These are phyloP conservation scores for Poecilus cupreus DNA, from an alignment of 2,888 invertebrate species.

Conservation along the genomic window DNA sequence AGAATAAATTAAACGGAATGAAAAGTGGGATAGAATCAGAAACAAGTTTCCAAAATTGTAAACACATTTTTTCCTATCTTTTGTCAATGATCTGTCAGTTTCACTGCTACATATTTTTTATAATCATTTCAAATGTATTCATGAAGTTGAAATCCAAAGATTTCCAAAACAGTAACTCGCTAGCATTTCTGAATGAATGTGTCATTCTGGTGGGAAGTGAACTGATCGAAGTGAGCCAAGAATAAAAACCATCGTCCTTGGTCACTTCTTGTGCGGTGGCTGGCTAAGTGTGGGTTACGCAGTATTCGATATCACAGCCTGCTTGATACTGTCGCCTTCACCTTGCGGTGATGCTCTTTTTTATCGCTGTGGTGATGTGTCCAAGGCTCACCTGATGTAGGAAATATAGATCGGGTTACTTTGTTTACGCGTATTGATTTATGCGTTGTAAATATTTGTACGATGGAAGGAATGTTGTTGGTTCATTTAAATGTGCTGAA, in stretches of 20 bases:
- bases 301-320: not conserved
- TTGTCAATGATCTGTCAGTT: not conserved
- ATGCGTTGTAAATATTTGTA: not conserved
- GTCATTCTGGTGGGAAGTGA: not conserved
- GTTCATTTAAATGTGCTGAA: slow-evolving; percentile 3
- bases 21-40: no score
- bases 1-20: not conserved
- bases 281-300: not conserved
- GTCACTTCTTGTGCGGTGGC: not conserved
- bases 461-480: not conserved
- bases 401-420: no score
- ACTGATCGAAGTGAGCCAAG: not conserved
- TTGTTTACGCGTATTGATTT: slow-evolving; percentile 1
- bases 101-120: not conserved
- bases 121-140: no score
- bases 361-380: not conserved
- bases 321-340: not conserved
- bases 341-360: slow-evolving; percentile 2
- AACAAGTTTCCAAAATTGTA: slow-evolving; percentile 8
- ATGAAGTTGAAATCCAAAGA: no score
- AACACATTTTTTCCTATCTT: no score
- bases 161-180: slow-evolving; percentile 2
- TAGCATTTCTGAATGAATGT: slow-evolving; percentile 26
- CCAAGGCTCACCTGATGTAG: slow-evolving; percentile 8
- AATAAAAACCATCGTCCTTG: slow-evolving; percentile 12